Evolutionary conservation across 2,113 vertebrate species (phyloP), one percentile per base, ranked within the genome.

Genomic region (Bagarius yarrelli): DNA sequence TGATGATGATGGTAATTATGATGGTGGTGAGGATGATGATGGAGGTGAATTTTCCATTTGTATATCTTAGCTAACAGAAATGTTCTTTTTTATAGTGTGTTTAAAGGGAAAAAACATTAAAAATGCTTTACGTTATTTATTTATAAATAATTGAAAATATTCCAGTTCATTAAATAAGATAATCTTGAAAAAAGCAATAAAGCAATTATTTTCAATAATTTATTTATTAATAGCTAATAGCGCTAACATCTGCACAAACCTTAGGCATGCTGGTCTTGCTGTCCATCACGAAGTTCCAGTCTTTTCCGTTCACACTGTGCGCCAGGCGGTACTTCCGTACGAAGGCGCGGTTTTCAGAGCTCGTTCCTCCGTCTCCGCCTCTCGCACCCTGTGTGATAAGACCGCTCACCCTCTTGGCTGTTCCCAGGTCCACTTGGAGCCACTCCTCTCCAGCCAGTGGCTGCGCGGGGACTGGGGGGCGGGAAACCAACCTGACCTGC

Each of bases 311-410:
- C 81, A 96, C 84, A 88, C 97, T 98, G 91, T 97, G 92, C 4
- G 96, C 92, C 77, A 99, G 93, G 82, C 96, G 97, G 90, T 98
- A 98, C 88, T 97, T 98, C 89, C 96, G 92, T 52, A 99, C 96
- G 1, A 97, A 99, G 0, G 97, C 97, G 30, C 96, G 93, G 85
- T 97, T 96, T 52, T 99, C 98, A 0, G 94, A 91, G 0, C 90
- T 91, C 0, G 90, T 92, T 87, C 94, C 81, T 75, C 95, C 88
- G 72, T 98, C 96, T 3, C 95, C 96, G 40, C 96, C 95, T 0
- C 96, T 92, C 4, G 96, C 97, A 8, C 98, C 98, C 88, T 99
- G 98, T 71, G 97, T 96, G 85, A 99, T 98, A 79, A 99, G 79
- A 0, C 97, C 98, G 19, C 91, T 95, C 70, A 99, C 91, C 0